These are phyloP conservation scores for Mantis religiosa DNA, from an alignment of 2,888 invertebrate genomes.

Conservation along the genomic window DNA sequence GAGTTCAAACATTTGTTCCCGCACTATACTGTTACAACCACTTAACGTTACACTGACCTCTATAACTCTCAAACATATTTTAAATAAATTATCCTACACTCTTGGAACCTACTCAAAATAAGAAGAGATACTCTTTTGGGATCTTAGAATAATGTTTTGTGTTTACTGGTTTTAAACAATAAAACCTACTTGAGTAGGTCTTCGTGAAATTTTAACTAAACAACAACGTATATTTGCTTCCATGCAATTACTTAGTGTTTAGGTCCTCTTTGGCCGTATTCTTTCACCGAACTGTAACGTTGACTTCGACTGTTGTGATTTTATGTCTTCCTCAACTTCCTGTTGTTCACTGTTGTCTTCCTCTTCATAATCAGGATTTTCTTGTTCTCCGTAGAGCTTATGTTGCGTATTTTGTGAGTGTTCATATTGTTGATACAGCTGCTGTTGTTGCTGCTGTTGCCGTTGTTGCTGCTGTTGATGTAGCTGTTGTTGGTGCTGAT, in stretches of 20 bases:
- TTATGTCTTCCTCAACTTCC: constrained; percentile 37
- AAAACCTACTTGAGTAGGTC: not conserved
- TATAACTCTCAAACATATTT: not conserved
- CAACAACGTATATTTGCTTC: not conserved
- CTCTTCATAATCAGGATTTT: constrained; percentile 34
- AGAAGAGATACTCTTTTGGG: not conserved
- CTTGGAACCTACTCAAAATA: not conserved
- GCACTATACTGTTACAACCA: not conserved
- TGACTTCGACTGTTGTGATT: constrained; percentile 39
- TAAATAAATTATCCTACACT: not conserved
- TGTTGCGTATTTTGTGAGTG: constrained; percentile 34
- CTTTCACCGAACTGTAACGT: constrained; percentile 28
- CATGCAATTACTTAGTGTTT: not conserved
- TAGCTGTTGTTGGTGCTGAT: constrained; percentile 23
- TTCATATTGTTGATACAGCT: constrained; percentile 35
- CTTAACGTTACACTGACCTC: not conserved
- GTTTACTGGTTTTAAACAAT: not conserved
- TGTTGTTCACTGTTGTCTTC: constrained; percentile 36
- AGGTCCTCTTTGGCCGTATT: constrained; percentile 21
- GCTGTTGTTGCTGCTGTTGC: constrained; percentile 36
- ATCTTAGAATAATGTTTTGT: not conserved
- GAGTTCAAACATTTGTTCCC: not conserved
- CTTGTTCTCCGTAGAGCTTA: constrained; percentile 29
- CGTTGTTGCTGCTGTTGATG: constrained; percentile 35
- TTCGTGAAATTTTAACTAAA: not conserved